Evolutionary conservation across 2,113 vertebrate species (phyloP), one percentile per base, ranked within the genome.

Genomic region (Hippocampus mohnikei): DNA sequence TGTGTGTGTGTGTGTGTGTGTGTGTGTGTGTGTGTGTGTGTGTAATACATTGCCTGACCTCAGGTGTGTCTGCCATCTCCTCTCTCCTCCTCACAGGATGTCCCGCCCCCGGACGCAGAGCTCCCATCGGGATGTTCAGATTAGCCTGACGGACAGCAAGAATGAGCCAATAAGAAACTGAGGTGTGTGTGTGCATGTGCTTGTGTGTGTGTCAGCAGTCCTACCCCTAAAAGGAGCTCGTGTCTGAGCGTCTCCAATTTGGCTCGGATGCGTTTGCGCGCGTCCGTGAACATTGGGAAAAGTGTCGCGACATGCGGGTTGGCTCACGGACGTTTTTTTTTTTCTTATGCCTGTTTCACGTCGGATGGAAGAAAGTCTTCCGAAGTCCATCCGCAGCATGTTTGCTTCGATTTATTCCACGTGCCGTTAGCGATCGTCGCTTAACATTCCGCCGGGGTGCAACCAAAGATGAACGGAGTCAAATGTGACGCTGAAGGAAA

Each of bases 41-140:
- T 13, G 46, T 16, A n/a, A 11, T n/a, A n/a, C 52, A 55, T 8
- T 8, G 15, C 18, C 58, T 33, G 2, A 98, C 97, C 95, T 96
- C 94, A 12, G 94, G 94, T 62, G 73, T 85, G 78, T 95, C 94
- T 58, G 85, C 88, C 84, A 93, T 89, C 78, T 93, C 83, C 85
- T 98, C 97, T 96, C 94, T 98, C 92, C 93, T 97, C 91, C 90
- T 95, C 23, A 94, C 94, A 87, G 97, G 96, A 88, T 94, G 96
- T 74, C 96, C 96, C 46, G 94, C 96, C 88, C 96, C 97, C 74
- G 97, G 97, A 88, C 95, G 94, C 89, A 99, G 93, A 84, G 93
- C 96, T 90, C 96, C 96, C 97, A 98, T 99, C 70, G 97, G 97
- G 90, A 99, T 99, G 90, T 98, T 98, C 86, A 99, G 93, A 90